Evolutionary conservation across 2,797 vertebrate species (phyloP).

Genomic region (Pipistrellus kuhlii): DNA sequence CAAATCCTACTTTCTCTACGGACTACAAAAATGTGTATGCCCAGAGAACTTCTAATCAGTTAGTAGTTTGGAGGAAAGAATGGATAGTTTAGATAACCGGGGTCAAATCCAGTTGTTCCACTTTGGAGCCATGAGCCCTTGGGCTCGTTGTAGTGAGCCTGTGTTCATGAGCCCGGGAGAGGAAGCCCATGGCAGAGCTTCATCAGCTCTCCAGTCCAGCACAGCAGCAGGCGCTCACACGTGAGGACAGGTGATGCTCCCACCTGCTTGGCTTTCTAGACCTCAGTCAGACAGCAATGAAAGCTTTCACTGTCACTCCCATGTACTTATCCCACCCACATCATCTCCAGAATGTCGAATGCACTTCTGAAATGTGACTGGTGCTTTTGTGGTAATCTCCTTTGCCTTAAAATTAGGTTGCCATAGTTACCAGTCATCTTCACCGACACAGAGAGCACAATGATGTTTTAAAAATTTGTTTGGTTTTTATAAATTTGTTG

Average conservation of each 20-base stretch:
- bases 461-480: slow-evolving; percentile 55
- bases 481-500: slow-evolving; percentile 12
- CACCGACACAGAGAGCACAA: slow-evolving; percentile 28
- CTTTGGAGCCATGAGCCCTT: fast-evolving
- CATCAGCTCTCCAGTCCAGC: too few species aligned
- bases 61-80: neutral
- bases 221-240: fast-evolving
- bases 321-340: neutral
- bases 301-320: neutral
- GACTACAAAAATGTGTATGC: neutral
- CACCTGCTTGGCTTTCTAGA: fast-evolving
- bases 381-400: slow-evolving; percentile 7
- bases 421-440: slow-evolving; percentile 71
- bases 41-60: neutral
- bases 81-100: fast-evolving
- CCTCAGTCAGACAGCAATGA: neutral
- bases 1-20: neutral
- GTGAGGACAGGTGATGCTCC: neutral
- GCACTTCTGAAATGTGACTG: neutral
- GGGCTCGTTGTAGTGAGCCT: fast-evolving
- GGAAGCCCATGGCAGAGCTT: neutral
- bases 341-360: neutral
- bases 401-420: slow-evolving; percentile 70
- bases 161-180: fast-evolving
- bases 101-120: too few species aligned